Percentiles rank a stretch among this genome's conserved stretches.
These are phyloP conservation scores for Steatornis caripensis DNA, from an alignment of 2,113 vertebrate species.

Conservation along the genomic window DNA sequence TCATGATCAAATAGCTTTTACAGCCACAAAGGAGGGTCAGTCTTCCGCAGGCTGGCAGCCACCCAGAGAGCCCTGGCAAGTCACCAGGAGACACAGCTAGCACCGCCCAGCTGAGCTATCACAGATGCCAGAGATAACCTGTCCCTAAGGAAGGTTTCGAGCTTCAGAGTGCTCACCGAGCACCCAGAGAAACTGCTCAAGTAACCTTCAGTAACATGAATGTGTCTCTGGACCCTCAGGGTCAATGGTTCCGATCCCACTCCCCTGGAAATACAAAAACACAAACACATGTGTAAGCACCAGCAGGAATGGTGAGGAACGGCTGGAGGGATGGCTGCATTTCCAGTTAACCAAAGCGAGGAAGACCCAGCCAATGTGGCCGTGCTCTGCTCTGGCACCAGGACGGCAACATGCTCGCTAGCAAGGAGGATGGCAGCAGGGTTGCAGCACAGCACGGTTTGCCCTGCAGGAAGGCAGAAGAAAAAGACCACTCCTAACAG, in stretches of 20 bases:
- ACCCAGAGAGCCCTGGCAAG: not conserved
- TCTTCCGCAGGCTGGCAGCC: not conserved
- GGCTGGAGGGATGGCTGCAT: not conserved
- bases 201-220: not conserved
- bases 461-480: not conserved
- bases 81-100: not conserved
- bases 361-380: not conserved
- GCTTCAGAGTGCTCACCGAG: not conserved
- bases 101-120: rapidly evolving
- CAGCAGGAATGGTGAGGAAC: not conserved
- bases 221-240: not conserved
- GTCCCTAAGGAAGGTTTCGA: rapidly evolving
- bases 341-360: not conserved
- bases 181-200: not conserved
- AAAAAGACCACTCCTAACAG: not conserved
- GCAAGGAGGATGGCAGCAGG: not conserved
- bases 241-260: rapidly evolving
- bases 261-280: not conserved
- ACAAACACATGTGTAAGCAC: not conserved
- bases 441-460: not conserved
- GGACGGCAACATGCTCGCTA: rapidly evolving
- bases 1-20: not conserved
- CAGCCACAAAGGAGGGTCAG: not conserved
- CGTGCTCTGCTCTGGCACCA: not conserved
- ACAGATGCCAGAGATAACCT: not conserved